Conservation (phyloP, 2,113 vertebrate genomes). For the Poicephalus meyeri region DNA sequence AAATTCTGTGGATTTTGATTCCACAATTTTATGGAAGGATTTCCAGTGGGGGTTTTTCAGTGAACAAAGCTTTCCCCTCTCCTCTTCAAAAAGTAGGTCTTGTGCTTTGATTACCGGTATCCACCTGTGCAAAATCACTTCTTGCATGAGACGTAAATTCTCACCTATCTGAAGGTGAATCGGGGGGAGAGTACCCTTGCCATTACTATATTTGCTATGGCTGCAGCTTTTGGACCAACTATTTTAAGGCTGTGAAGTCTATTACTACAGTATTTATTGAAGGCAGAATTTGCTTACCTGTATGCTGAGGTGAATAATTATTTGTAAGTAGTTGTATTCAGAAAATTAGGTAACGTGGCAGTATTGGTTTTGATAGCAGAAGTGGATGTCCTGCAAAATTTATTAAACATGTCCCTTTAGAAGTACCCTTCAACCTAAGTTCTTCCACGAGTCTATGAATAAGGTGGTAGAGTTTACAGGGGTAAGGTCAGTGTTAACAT, state of each 20-base stretch:
- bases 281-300: constrained; percentile 21
- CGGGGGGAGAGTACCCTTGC: not conserved
- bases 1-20: not conserved
- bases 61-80: not conserved
- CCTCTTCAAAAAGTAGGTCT: not conserved
- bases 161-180: not conserved
- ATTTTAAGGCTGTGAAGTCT: not conserved
- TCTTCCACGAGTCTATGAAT: not conserved
- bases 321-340: constrained; percentile 39
- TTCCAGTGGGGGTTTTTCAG: not conserved
- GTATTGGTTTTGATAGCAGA: not conserved
- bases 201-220: not conserved
- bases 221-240: constrained; percentile 22
- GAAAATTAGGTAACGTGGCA: not conserved
- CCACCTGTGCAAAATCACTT: not conserved
- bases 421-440: not conserved
- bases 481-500: not conserved
- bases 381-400: not conserved
- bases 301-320: constrained; percentile 9
- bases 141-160: not conserved
- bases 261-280: constrained; percentile 6
- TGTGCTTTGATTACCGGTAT: not conserved
- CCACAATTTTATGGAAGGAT: not conserved
- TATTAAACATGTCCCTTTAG: not conserved
- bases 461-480: not conserved